Evolutionary conservation across 2,113 vertebrate species (phyloP).

Genomic region (Meles meles): DNA sequence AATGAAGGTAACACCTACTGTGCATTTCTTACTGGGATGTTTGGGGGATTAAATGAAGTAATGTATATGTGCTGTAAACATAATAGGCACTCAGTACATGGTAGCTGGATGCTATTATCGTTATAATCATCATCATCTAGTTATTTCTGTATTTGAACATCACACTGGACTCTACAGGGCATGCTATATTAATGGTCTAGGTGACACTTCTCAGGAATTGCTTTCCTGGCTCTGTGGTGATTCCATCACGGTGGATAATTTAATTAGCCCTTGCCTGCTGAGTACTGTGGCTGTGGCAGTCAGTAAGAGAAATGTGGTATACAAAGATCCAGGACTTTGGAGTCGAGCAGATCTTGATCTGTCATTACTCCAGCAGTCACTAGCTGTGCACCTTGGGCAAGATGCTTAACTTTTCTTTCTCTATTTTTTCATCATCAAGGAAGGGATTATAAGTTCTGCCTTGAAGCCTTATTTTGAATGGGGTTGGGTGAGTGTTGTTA

Average conservation of each 20-base stretch:
- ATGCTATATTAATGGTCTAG: slow-evolving; percentile 60
- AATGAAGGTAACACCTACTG: slow-evolving; percentile 48
- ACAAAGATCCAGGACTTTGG: slow-evolving; percentile 26
- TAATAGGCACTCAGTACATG: slow-evolving; percentile 61
- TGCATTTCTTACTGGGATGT: slow-evolving; percentile 51
- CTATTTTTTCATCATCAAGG: slow-evolving; percentile 12
- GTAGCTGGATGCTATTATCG: slow-evolving; percentile 46
- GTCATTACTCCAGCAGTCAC: slow-evolving; percentile 12
- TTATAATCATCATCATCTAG: slow-evolving; percentile 51
- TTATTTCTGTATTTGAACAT: slow-evolving; percentile 64
- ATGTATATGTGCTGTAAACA: slow-evolving; percentile 47
- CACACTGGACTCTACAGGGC: slow-evolving; percentile 63
- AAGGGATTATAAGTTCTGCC: neutral
- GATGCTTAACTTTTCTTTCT: neutral
- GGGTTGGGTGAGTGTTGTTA: neutral
- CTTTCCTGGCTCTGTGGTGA: slow-evolving; percentile 45
- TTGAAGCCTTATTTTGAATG: neutral
- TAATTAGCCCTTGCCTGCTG: slow-evolving; percentile 65
- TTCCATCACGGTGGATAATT: slow-evolving; percentile 53
- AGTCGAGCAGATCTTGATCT: slow-evolving; percentile 19
- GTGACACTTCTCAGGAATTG: slow-evolving; percentile 64
- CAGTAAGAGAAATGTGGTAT: slow-evolving; percentile 27
- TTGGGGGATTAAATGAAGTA: slow-evolving; percentile 52
- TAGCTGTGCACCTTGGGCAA: neutral
- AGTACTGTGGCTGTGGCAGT: slow-evolving; percentile 28